Base-by-base conservation (phyloP, 2,113 vertebrate genomes). In the Daboia siamensis region DNA sequence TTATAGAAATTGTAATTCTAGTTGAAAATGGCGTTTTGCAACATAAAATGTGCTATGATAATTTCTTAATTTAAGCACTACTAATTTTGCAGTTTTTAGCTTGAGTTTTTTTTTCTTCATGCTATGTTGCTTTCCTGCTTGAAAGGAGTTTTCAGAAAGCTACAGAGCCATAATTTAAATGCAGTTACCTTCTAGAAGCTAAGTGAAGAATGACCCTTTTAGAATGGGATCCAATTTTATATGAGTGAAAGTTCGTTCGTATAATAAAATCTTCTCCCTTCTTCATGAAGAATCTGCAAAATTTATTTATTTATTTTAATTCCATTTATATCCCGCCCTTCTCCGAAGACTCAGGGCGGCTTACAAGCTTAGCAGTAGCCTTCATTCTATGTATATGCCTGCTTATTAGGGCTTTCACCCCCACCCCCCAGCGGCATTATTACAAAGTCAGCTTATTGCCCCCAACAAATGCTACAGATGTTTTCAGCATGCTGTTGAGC, bases 11-110 rank as follows among this genome's bases (percentile, higher is more conserved):
- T 57, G 29, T 48, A n/a, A 21, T 44, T 6, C 29, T 91, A 48
- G 1, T 51, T 29, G 46, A 64, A 33, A 44, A 7, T 87, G 64
- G 85, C 48, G 84, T 33, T 91, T 91, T 6, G 0, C 10, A 92
- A 0, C 48, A 46, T 44, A 86, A 24, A 92, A 88, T 74, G 13
- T 17, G 51, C 64, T 92, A 94, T 92, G 64, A 39, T 74, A 92
- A 39, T 93, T 64, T 92, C 93, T 94, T 61, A 10, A 0, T 92
- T 61, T 84, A 91, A 91, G 55, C 57, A 93, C 24, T 92, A n/a
- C 13, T 0, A 15, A 94, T 11, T 0, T 84, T 64, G 55, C 20
- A 39, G 6, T 80, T 80, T n/a, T 39, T 88, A 80, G 5, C 29
- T 39, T 88, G n/a, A 89, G 17, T 51, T 51, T 80, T 0, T 84